Percentiles rank a stretch among this genome's conserved stretches.
Conservation (phyloP, 2,797 vertebrate species). For the Coranthus polyacanthus region DNA sequence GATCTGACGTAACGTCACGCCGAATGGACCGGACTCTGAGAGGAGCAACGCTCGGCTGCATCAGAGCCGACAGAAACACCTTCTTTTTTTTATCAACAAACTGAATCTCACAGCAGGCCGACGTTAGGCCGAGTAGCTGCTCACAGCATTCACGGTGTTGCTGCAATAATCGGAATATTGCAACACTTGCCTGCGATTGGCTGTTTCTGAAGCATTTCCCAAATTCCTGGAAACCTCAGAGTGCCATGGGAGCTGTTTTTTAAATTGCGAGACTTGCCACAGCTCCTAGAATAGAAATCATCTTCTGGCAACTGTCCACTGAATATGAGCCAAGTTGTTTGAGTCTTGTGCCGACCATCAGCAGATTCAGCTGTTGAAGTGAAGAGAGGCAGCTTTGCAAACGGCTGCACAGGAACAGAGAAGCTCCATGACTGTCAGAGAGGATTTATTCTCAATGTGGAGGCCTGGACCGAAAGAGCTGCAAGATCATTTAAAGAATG, state of each 20-base stretch:
- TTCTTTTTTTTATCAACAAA: background rate
- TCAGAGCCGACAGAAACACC: background rate
- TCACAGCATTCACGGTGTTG: background rate
- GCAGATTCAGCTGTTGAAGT: too few relatives aligned
- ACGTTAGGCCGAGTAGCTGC: background rate
- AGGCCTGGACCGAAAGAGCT: background rate
- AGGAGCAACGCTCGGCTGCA: background rate
- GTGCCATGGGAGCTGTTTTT: background rate
- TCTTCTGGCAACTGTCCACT: background rate
- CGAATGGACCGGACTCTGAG: background rate
- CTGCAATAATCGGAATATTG: background rate
- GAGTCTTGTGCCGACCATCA: too few relatives aligned
- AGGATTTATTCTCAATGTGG: conserved; percentile 3
- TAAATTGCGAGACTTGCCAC: background rate
- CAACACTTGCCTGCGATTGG: conserved; percentile 7
- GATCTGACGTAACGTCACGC: background rate
- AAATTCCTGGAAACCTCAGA: conserved; percentile 3
- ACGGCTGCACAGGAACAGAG: background rate
- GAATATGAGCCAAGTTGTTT: background rate
- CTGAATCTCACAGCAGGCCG: background rate
- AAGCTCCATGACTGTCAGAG: too few relatives aligned
- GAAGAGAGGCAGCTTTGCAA: conserved; percentile 12
- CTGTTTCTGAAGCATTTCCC: conserved; percentile 6
- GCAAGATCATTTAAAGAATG: conserved; percentile 43
- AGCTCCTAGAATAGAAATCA: background rate